Conservation (phyloP, 2,113 vertebrate genomes). For the Ovis aries region DNA sequence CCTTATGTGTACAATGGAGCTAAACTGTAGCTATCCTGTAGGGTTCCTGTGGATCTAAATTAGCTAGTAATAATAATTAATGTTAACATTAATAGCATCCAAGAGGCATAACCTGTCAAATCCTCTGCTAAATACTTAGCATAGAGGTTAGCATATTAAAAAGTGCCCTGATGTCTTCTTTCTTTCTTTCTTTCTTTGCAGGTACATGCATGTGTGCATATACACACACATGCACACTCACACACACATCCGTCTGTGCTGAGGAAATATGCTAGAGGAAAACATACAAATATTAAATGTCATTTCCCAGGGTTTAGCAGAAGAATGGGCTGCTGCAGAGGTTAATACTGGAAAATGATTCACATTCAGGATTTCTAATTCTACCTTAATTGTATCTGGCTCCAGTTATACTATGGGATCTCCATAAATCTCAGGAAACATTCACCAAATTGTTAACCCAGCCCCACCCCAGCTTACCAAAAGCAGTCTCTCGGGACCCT, state of each 20-base stretch:
- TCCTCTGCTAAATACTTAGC: neutral
- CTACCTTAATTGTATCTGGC: neutral
- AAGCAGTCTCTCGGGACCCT: neutral
- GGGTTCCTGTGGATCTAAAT: neutral
- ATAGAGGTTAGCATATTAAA: neutral
- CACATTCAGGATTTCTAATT: neutral
- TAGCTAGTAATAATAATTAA: neutral
- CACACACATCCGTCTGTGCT: neutral
- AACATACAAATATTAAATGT: neutral
- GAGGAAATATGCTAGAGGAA: neutral
- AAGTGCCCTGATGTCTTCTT: neutral
- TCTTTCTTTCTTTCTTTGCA: neutral
- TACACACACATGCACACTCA: neutral
- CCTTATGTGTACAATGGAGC: neutral
- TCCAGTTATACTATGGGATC: neutral
- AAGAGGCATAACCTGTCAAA: neutral
- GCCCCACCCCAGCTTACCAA: neutral
- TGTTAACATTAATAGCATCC: neutral
- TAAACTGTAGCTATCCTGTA: neutral
- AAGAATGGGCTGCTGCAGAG: neutral
- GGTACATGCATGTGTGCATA: too few relatives aligned
- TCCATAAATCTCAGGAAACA: neutral
- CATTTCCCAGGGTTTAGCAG: neutral
- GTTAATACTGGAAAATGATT: conserved; percentile 19
- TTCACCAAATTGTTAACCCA: neutral